Percentiles rank a stretch among this genome's conserved stretches.
These are phyloP conservation scores for Sericinus montela DNA, from an alignment of 2,888 invertebrate genomes.

Conservation along the genomic window DNA sequence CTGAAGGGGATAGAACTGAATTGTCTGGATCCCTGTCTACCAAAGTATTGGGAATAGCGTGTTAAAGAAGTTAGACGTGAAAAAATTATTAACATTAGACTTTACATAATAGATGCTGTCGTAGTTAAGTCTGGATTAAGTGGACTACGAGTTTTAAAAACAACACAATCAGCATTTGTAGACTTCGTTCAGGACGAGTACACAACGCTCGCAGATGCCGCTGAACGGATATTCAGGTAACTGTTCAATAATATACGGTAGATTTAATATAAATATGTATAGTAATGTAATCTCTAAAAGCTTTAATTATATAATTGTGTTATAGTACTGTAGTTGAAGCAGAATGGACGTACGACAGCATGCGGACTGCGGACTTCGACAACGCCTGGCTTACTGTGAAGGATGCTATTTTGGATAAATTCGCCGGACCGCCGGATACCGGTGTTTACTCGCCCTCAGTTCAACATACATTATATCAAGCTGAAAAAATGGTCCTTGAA, in stretches of 20 bases:
- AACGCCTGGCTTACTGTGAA: slow-evolving; percentile 84
- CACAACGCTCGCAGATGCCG: slow-evolving; percentile 85
- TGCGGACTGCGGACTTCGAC: slow-evolving; percentile 83
- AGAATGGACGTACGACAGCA: slow-evolving; percentile 85
- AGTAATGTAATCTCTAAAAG: too few species aligned
- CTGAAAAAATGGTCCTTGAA: slow-evolving; percentile 83
- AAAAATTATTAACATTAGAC: too few species aligned
- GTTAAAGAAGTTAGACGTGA: too few species aligned
- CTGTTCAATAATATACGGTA: background rate
- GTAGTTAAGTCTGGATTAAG: slow-evolving; percentile 84
- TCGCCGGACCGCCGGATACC: slow-evolving; percentile 85
- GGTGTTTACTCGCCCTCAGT: slow-evolving; percentile 89
- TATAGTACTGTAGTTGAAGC: slow-evolving; percentile 86
- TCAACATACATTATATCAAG: slow-evolving; percentile 87
- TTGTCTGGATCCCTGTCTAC: too few species aligned
- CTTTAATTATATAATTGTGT: too few species aligned
- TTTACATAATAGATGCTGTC: slow-evolving; percentile 59
- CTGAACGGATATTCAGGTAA: slow-evolving; percentile 85
- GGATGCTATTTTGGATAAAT: slow-evolving; percentile 84
- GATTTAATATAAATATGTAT: too few species aligned
- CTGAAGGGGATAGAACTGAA: too few species aligned
- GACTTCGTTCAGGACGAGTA: slow-evolving; percentile 90
- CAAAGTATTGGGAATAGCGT: too few species aligned
- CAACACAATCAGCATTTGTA: slow-evolving; percentile 89
- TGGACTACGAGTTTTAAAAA: slow-evolving; percentile 86